Evolutionary conservation across 2,113 vertebrate genomes (phyloP).

Genomic region (Eublepharis macularius): DNA sequence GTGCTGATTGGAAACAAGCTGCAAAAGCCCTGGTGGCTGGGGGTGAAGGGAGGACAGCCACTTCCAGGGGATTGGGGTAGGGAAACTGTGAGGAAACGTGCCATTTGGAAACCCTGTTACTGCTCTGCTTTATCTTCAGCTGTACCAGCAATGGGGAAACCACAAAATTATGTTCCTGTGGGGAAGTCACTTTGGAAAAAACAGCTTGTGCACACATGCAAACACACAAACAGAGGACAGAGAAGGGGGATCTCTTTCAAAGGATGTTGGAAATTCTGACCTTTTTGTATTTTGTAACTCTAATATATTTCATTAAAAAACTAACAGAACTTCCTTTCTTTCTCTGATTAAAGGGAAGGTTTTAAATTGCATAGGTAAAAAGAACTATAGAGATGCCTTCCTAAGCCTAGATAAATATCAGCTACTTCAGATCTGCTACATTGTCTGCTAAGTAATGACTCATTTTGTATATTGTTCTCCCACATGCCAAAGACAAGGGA

Average conservation of each 20-base stretch:
- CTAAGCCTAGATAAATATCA: conserved; percentile 70
- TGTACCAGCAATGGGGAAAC: no score
- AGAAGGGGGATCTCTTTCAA: conserved; percentile 32
- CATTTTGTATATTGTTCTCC: conserved; percentile 63
- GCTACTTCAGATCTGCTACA: conserved; percentile 56
- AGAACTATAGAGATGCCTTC: conserved; percentile 48
- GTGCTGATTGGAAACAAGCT: no score
- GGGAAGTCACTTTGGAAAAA: not conserved
- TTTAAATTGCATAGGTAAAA: conserved; percentile 68
- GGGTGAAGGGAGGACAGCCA: no score
- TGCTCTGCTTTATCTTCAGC: no score
- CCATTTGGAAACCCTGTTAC: no score
- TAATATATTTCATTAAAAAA: conserved; percentile 43
- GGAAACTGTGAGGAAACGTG: no score
- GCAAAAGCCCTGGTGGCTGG: no score
- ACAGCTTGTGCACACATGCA: not conserved
- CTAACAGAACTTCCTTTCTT: conserved; percentile 56
- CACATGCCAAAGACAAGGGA: conserved; percentile 45
- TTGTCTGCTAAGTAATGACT: conserved; percentile 69
- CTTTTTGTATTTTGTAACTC: conserved; percentile 35
- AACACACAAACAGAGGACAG: no score
- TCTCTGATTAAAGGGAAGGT: conserved; percentile 55
- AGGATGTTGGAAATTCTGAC: conserved; percentile 53
- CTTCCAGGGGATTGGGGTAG: no score
- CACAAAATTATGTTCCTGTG: no score